Evolutionary conservation across 2,888 invertebrate genomes (phyloP).

Genomic region (Lasioglossum zephyrum): DNA sequence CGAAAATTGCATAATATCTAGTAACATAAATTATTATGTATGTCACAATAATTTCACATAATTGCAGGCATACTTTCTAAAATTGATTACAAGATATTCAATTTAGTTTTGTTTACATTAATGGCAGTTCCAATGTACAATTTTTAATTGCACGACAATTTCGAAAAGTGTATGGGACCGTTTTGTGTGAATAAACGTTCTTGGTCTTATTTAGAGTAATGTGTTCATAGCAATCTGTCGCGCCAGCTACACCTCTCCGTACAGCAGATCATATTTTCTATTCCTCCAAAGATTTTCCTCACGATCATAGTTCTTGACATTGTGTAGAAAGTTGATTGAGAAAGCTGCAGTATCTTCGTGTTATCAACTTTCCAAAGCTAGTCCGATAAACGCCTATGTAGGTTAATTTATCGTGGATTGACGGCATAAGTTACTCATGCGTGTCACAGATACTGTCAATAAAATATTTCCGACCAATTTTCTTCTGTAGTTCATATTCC

Average conservation of each 20-base stretch:
- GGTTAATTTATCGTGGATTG: not conserved
- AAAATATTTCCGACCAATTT: not conserved
- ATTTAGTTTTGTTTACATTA: not conserved
- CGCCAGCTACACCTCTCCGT: not conserved
- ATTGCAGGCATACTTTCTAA: not conserved
- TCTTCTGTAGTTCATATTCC: not conserved
- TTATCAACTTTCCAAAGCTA: conserved; percentile 43
- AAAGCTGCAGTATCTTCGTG: conserved; percentile 9
- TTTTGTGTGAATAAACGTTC: not conserved
- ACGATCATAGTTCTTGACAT: not conserved
- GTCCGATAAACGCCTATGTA: conserved; percentile 9
- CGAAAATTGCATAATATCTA: not conserved
- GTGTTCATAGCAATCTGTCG: not conserved
- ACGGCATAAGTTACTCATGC: conserved; percentile 6
- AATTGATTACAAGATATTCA: not conserved
- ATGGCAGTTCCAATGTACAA: not conserved
- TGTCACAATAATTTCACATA: too few relatives aligned
- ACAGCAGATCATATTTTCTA: not conserved
- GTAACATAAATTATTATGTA: not conserved
- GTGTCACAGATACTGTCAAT: not conserved
- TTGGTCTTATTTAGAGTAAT: not conserved
- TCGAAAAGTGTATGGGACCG: not conserved
- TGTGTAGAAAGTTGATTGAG: conserved; percentile 29
- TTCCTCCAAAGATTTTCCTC: conserved; percentile 1
- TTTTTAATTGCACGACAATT: not conserved